phyloP scores from a whole-genome alignment of 2,888 invertebrate species.

The Coenonympha glycerion region DNA sequence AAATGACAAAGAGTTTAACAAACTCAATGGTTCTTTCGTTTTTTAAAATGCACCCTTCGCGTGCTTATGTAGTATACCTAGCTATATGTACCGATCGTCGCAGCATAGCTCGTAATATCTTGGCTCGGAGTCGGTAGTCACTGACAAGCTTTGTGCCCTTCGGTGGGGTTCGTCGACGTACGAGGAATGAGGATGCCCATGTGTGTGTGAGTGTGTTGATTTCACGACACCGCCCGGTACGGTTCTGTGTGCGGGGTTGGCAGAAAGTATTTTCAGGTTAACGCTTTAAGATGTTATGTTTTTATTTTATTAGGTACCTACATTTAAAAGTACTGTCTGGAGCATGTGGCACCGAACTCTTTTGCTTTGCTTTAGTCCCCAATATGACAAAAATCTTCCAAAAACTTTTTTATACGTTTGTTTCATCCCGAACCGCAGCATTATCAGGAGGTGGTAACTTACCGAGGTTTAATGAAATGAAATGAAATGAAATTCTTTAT shows the following conservation, averaged over 20 bases:
- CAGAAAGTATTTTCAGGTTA: conserved; percentile 39
- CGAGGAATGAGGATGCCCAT: too few species aligned
- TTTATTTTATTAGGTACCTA: too few species aligned
- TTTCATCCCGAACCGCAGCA: too few species aligned
- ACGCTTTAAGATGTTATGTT: background rate
- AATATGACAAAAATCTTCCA: too few species aligned
- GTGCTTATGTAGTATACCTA: conserved; percentile 15
- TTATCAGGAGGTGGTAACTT: too few species aligned
- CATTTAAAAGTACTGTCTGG: too few species aligned
- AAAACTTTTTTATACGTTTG: too few species aligned
- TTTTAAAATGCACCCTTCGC: conserved; percentile 20
- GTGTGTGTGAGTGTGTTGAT: conserved; percentile 66
- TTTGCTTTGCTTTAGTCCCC: too few species aligned
- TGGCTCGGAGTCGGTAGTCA: conserved; percentile 56
- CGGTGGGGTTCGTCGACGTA: conserved; percentile 36
- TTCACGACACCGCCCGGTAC: conserved; percentile 63
- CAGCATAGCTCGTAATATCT: conserved; percentile 26
- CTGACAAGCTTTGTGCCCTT: conserved; percentile 56
- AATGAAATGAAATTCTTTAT: too few species aligned
- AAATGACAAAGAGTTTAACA: background rate
- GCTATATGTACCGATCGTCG: conserved; percentile 16
- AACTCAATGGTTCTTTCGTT: conserved; percentile 2
- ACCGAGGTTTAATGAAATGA: too few species aligned
- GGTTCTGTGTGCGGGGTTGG: conserved; percentile 35
- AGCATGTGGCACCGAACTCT: too few species aligned